These are phyloP conservation scores for Tanytarsus gracilentus DNA, from an alignment of 2,888 invertebrate species.

Conservation along the genomic window DNA sequence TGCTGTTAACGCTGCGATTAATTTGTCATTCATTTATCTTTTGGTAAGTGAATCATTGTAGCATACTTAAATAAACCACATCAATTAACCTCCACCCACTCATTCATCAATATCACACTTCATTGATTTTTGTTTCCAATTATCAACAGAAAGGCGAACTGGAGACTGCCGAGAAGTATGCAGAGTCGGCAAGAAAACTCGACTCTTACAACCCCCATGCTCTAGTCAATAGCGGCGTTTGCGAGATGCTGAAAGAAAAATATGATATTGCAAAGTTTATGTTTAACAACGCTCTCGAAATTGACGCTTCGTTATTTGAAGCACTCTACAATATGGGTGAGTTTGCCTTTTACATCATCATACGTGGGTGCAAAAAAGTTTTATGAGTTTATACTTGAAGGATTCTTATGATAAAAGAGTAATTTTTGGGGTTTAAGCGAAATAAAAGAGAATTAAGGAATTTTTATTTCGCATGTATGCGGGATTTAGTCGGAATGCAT, in stretches of 20 bases:
- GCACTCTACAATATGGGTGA: slow-evolving; percentile 71
- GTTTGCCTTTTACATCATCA: neutral
- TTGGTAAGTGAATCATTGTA: slow-evolving; percentile 47
- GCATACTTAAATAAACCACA: neutral
- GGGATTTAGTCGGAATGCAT: too few species aligned
- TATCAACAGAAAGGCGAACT: slow-evolving; percentile 66
- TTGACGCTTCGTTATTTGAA: slow-evolving; percentile 74
- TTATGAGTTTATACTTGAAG: neutral
- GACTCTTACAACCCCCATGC: slow-evolving; percentile 74
- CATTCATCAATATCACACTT: neutral
- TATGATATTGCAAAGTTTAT: slow-evolving; percentile 61
- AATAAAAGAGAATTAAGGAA: too few species aligned
- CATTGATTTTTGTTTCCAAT: slow-evolving; percentile 25
- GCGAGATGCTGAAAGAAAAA: slow-evolving; percentile 60
- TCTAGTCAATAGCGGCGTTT: slow-evolving; percentile 76
- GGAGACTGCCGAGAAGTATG: slow-evolving; percentile 67
- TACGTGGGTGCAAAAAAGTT: neutral
- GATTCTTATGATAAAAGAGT: too few species aligned
- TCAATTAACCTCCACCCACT: neutral
- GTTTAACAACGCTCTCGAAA: slow-evolving; percentile 65
- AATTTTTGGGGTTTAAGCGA: too few species aligned
- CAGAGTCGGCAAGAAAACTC: slow-evolving; percentile 60
- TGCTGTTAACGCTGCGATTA: slow-evolving; percentile 74
- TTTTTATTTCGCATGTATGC: too few species aligned
- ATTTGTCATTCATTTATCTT: slow-evolving; percentile 75